Evolutionary conservation across 2,888 invertebrate genomes (phyloP).

Genomic region (Lottia scabra): DNA sequence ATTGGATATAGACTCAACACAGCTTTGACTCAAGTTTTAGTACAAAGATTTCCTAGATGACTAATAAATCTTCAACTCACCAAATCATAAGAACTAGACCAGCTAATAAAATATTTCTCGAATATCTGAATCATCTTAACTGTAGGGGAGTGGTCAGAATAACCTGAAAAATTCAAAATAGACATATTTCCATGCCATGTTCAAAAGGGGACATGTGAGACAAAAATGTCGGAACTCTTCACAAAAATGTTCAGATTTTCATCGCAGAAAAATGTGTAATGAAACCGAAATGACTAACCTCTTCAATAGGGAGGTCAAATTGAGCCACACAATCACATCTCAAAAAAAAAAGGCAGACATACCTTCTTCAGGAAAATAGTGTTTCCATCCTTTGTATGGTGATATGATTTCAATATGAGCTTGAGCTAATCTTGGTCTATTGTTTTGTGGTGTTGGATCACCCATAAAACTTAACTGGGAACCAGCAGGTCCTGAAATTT

Average conservation of each 20-base stretch:
- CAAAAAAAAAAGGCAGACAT: not conserved
- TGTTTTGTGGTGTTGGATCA: slow-evolving; percentile 40
- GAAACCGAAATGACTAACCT: too few relatives aligned
- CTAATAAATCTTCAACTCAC: slow-evolving; percentile 37
- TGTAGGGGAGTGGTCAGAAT: slow-evolving; percentile 71
- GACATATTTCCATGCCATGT: too few relatives aligned
- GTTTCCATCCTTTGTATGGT: slow-evolving; percentile 79
- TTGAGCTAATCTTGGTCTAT: slow-evolving; percentile 45
- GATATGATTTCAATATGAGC: slow-evolving; percentile 54
- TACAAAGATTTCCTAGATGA: too few relatives aligned
- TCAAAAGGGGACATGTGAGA: too few relatives aligned
- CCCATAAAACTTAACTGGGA: slow-evolving; percentile 36
- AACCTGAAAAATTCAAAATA: slow-evolving; percentile 62
- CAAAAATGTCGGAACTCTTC: too few relatives aligned
- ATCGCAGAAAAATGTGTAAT: too few relatives aligned
- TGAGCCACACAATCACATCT: too few relatives aligned
- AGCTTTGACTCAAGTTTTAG: too few relatives aligned
- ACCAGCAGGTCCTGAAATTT: not conserved
- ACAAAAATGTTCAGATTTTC: too few relatives aligned
- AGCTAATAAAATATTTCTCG: slow-evolving; percentile 73
- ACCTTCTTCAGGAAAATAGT: slow-evolving; percentile 83
- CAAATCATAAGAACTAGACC: slow-evolving; percentile 61
- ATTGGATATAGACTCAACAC: too few relatives aligned
- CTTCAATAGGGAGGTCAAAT: too few relatives aligned
- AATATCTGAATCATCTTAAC: slow-evolving; percentile 73